Evolutionary conservation across 2,113 vertebrate genomes (phyloP).

Genomic region (Ammodytes marinus): DNA sequence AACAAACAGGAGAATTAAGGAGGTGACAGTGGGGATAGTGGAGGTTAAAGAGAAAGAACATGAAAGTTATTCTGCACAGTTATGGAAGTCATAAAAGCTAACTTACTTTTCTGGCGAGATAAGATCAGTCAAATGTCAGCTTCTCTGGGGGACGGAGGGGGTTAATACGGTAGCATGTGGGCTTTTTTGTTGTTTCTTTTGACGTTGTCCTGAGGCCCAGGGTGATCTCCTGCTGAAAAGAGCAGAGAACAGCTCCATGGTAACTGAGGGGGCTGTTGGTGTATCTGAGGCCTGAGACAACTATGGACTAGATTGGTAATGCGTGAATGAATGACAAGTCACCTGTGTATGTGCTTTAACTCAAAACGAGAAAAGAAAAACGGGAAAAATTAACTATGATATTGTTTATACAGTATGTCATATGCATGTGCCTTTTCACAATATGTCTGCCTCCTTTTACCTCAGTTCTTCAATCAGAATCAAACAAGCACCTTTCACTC

Average conservation of each 20-base stretch:
- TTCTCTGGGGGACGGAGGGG: slow-evolving; percentile 50
- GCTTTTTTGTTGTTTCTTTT: slow-evolving; percentile 17
- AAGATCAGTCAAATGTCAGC: slow-evolving; percentile 85
- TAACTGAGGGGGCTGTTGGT: slow-evolving; percentile 14
- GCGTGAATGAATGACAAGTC: neutral
- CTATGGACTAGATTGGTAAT: slow-evolving; percentile 7
- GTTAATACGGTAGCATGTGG: slow-evolving; percentile 44
- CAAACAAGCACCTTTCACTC: neutral
- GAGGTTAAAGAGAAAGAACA: slow-evolving; percentile 61
- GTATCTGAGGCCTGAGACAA: slow-evolving; percentile 6
- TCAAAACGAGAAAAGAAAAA: neutral
- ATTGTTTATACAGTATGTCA: neutral
- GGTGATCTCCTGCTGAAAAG: slow-evolving; percentile 38
- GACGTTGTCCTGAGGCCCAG: slow-evolving; percentile 55
- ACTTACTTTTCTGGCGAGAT: slow-evolving; percentile 91
- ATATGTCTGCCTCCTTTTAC: no score
- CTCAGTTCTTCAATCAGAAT: neutral
- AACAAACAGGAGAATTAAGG: neutral
- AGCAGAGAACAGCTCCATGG: slow-evolving; percentile 45
- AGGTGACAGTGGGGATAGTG: slow-evolving; percentile 1
- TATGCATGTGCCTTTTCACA: neutral
- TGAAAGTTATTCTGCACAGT: slow-evolving; percentile 87
- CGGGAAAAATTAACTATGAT: no score
- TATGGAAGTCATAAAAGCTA: slow-evolving; percentile 90
- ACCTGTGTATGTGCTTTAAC: neutral